Evolutionary conservation across 2,797 vertebrate species (phyloP).

Genomic region (Anas bahamensis): DNA sequence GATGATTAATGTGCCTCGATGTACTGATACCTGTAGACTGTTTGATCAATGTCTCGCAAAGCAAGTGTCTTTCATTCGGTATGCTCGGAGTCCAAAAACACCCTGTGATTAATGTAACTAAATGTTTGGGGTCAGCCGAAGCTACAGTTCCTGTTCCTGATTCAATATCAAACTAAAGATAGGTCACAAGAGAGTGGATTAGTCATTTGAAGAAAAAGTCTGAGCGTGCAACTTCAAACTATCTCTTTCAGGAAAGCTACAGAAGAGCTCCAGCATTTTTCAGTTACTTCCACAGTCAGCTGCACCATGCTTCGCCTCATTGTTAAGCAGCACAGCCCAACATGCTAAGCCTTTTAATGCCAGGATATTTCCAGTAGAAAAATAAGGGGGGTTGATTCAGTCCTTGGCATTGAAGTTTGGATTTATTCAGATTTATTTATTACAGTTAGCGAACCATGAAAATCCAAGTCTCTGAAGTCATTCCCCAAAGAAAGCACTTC

Average conservation of each 20-base stretch:
- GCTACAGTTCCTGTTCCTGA: slow-evolving; percentile 81
- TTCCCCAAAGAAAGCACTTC: slow-evolving; percentile 50
- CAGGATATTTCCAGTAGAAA: slow-evolving; percentile 44
- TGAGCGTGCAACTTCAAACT: slow-evolving; percentile 27
- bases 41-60: slow-evolving; percentile 91
- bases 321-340: slow-evolving; percentile 55
- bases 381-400: slow-evolving; percentile 26
- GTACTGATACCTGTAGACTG: slow-evolving; percentile 93
- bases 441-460: slow-evolving; percentile 51
- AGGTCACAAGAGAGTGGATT: slow-evolving; percentile 88
- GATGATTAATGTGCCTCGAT: slow-evolving; percentile 97
- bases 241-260: slow-evolving; percentile 30
- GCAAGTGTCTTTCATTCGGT: slow-evolving; percentile 92
- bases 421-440: slow-evolving; percentile 71
- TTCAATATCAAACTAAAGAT: slow-evolving; percentile 87
- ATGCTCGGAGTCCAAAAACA: slow-evolving; percentile 83
- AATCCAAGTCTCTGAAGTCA: slow-evolving; percentile 50
- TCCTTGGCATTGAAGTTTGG: slow-evolving; percentile 25
- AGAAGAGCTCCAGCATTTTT: background rate
- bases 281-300: background rate
- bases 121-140: slow-evolving; percentile 89
- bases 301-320: background rate
- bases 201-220: slow-evolving; percentile 84
- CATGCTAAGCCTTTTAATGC: slow-evolving; percentile 41
- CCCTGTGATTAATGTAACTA: slow-evolving; percentile 95